Conservation (phyloP, 2,888 invertebrate species). For the Diarsia mendica region DNA sequence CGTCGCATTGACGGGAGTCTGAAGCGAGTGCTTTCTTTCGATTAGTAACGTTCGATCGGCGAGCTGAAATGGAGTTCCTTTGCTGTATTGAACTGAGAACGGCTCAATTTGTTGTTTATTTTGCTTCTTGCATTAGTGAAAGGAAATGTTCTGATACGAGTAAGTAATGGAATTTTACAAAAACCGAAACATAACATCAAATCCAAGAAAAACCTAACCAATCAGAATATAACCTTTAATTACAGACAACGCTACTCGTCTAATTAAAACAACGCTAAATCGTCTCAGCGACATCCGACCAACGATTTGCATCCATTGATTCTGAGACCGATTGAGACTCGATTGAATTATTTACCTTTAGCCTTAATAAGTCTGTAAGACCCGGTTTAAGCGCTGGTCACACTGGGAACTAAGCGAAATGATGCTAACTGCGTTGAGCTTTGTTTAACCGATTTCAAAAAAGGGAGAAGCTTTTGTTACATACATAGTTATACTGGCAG, state of each 20-base stretch:
- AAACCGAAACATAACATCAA: background rate
- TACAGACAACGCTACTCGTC: conserved; percentile 23
- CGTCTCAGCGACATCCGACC: conserved; percentile 42
- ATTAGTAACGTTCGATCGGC: conserved; percentile 46
- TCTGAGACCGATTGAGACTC: conserved; percentile 42
- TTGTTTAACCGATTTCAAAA: background rate
- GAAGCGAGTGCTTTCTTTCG: conserved; percentile 53
- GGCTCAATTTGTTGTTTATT: conserved; percentile 25
- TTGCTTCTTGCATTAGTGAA: background rate
- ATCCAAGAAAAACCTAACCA: conserved; percentile 1
- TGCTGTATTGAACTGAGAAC: conserved; percentile 22
- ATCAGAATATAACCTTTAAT: conserved; percentile 30
- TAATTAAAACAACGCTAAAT: conserved; percentile 51
- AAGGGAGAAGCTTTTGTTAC: background rate
- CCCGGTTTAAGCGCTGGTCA: background rate
- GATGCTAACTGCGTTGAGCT: background rate
- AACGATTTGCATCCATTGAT: conserved; percentile 63
- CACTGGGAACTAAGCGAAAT: background rate
- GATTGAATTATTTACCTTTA: conserved; percentile 56
- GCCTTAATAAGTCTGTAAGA: conserved; percentile 47
- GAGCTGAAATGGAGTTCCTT: conserved; percentile 15
- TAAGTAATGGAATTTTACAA: background rate
- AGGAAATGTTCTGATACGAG: background rate
- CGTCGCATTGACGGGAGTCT: conserved; percentile 34
- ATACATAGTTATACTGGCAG: too few species aligned